These are phyloP conservation scores for Noturus placidus DNA, from an alignment of 2,113 vertebrate genomes.

Conservation along the genomic window DNA sequence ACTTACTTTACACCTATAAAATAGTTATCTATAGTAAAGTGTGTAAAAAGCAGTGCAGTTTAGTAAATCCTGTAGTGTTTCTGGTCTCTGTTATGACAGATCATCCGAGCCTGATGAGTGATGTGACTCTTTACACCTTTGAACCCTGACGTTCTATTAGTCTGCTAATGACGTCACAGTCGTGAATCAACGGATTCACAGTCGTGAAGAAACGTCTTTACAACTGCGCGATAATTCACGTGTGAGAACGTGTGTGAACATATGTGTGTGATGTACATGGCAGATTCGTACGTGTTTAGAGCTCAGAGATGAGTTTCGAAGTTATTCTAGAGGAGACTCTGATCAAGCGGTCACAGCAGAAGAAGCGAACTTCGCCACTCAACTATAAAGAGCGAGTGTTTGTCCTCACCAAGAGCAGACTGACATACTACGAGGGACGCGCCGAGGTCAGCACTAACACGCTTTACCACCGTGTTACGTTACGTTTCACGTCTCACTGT, in stretches of 20 bases:
- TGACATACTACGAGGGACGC: conserved; percentile 88
- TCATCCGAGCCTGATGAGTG: not conserved
- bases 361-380: conserved; percentile 88
- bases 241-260: not conserved
- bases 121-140: not conserved
- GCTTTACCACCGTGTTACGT: not conserved
- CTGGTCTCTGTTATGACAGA: not conserved
- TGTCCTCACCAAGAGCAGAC: conserved; percentile 80
- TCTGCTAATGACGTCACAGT: not conserved
- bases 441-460: conserved; percentile 75
- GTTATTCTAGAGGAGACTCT: conserved; percentile 85
- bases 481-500: not conserved
- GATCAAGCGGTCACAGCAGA: conserved; percentile 94
- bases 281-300: conserved; percentile 62
- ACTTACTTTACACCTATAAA: not conserved
- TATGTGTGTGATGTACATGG: conserved; percentile 33
- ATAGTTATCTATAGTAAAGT: no score
- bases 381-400: conserved; percentile 94
- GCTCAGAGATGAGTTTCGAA: conserved; percentile 82
- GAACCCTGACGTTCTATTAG: not conserved
- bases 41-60: not conserved
- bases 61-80: not conserved
- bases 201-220: not conserved
- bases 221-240: not conserved
- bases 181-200: not conserved